Evolutionary conservation across 1,140 invertebrate species (phyloP).

Genomic region (Euura saliciscinereae): DNA sequence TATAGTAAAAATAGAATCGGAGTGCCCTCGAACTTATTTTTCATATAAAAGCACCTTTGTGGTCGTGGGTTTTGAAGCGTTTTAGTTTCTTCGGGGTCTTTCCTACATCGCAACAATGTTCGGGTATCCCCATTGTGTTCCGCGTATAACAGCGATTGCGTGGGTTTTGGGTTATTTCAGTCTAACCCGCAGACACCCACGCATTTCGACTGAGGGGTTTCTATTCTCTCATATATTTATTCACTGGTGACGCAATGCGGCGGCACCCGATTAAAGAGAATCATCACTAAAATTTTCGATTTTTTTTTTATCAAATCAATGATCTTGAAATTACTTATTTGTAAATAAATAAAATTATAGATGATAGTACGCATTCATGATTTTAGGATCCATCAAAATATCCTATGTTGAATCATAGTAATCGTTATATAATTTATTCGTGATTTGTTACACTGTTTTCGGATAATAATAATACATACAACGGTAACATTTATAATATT

Average conservation of each 20-base stretch:
- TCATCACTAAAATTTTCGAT: too few relatives aligned
- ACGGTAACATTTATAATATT: slow-evolving; percentile 59
- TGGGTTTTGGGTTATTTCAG: not conserved
- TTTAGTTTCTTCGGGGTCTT: slow-evolving; percentile 6
- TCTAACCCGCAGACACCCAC: not conserved
- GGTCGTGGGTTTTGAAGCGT: not conserved
- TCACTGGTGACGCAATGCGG: not conserved
- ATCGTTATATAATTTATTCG: slow-evolving; percentile 7
- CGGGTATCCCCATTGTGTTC: too few relatives aligned
- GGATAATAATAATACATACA: slow-evolving; percentile 54
- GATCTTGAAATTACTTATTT: too few relatives aligned
- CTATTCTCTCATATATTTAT: not conserved
- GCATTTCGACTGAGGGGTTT: too few relatives aligned
- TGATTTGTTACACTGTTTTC: slow-evolving; percentile 17
- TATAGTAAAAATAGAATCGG: not conserved
- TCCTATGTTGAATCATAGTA: not conserved
- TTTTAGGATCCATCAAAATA: too few relatives aligned
- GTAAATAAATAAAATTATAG: too few relatives aligned
- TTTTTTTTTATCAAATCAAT: too few relatives aligned
- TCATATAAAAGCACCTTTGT: not conserved
- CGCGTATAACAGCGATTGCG: not conserved
- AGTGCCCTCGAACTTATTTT: not conserved
- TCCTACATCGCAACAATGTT: slow-evolving; percentile 4
- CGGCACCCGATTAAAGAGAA: too few relatives aligned
- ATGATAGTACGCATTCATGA: too few relatives aligned